Evolutionary conservation across 1,140 invertebrate species (phyloP), one percentile per base, ranked within the genome.

Genomic region (Telenomus remus): DNA sequence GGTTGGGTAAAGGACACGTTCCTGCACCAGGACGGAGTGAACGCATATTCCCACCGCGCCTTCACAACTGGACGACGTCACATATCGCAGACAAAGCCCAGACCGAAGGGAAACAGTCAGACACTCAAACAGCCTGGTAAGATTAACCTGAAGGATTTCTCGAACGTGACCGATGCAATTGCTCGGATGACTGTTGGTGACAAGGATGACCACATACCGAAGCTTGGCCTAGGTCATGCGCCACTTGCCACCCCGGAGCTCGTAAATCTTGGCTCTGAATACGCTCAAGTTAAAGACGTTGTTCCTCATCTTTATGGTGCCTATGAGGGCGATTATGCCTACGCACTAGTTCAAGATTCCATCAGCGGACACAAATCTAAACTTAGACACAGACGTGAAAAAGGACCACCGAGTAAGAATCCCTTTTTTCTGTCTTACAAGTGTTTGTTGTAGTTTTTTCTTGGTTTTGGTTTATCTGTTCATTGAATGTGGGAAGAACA

Each of bases 41-140:
- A 92, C 78, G 92, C 90, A 79, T 93, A 92, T 73, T 91, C 92
- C 0, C 91, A 93, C 42, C 92, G 95, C 78, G 94, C 95, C 3
- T 96, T 95, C 76, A 96, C 95, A 11, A 95, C 95, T 8, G 95
- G 95, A 5, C 87, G 94, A 57, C 86, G 93, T 10, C 90, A 92
- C 64, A 88, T 90, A 78, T 89, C 92, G 11, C 88, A 91, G 54
- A 88, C 89, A 4, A 93, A 93, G 76, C 90, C 92, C 12, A 89
- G 92, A 60, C 91, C 92, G 14, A 92, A 94, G 87, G 90, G 93
- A 12, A 93, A 92, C 68, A 94, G 93, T 79, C 94, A 96, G 85
- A 95, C 94, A 2, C 82, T 95, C 12, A 96, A 96, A 90, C 94
- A 95, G 91, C 95, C 95, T 6, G 95, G 95, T 50, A 96, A 96